A percentile compares a stretch with the other conserved stretches of the same genome.
Conservation (phyloP, 2,113 vertebrate species). For the Probosciger aterrimus region DNA sequence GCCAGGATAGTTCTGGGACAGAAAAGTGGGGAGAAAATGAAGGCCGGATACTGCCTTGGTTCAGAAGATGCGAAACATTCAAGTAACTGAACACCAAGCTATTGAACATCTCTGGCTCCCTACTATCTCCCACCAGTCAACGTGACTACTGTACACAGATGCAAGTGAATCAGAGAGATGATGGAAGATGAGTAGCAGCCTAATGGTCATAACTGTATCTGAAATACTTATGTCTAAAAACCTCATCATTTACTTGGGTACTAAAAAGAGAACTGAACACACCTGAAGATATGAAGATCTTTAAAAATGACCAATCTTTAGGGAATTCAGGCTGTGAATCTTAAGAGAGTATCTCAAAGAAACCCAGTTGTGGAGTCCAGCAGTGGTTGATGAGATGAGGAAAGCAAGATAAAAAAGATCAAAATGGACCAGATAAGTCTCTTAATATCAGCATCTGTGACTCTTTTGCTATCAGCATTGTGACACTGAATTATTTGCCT, state of each 20-base stretch:
- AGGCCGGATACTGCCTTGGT: not conserved
- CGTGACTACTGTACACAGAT: not conserved
- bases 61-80: not conserved
- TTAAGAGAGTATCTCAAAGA: not conserved
- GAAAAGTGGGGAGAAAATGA: not conserved
- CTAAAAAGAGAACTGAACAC: not conserved
- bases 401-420: conserved; percentile 13
- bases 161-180: not conserved
- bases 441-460: conserved; percentile 12
- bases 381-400: not conserved
- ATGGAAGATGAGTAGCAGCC: not conserved
- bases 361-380: not conserved
- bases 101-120: not conserved
- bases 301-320: not conserved
- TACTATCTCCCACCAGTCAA: not conserved
- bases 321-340: not conserved
- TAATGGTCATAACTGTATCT: not conserved
- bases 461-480: not conserved
- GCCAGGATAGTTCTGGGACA: not conserved
- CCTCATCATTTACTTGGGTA: not conserved
- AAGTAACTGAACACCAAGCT: not conserved
- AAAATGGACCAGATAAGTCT: conserved; percentile 38
- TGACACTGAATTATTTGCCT: conserved; percentile 14
- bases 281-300: not conserved
- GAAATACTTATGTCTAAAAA: not conserved